These are phyloP conservation scores for Noctua janthe DNA, from an alignment of 2,888 invertebrate genomes.

Conservation along the genomic window DNA sequence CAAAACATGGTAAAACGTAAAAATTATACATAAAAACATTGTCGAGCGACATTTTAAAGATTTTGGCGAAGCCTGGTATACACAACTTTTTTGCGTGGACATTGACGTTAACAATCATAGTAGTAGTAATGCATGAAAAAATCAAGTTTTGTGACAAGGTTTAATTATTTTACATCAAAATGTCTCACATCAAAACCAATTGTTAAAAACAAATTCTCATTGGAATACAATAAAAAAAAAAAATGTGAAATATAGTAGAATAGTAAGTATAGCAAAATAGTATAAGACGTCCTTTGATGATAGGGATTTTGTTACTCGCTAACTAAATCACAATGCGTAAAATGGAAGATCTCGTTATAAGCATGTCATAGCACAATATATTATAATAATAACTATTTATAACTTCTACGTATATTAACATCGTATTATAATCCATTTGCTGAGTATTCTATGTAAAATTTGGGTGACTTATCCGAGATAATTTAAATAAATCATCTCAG, in stretches of 20 bases:
- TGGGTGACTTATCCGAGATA: constrained; percentile 2
- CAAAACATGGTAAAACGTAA: constrained; percentile 3
- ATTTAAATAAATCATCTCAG: background rate
- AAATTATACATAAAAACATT: background rate
- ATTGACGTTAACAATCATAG: background rate
- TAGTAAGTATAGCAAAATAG: background rate
- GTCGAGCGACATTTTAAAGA: constrained; percentile 3
- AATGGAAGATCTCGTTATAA: constrained; percentile 17
- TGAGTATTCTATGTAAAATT: constrained; percentile 32
- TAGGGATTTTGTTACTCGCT: background rate
- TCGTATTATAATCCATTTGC: constrained; percentile 15
- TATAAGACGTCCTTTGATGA: background rate
- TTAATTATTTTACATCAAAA: constrained; percentile 17
- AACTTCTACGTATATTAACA: constrained; percentile 29
- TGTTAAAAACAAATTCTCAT: background rate
- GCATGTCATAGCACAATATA: constrained; percentile 15
- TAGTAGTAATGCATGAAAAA: background rate
- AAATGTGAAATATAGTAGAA: background rate
- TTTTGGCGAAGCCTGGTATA: background rate
- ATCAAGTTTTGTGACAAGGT: background rate
- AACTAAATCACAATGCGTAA: constrained; percentile 25
- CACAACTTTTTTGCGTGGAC: background rate
- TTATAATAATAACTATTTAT: constrained; percentile 1
- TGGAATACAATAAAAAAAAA: background rate
- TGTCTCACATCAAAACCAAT: background rate